Evolutionary conservation across 2,888 invertebrate species (phyloP), one percentile per base, ranked within the genome.

Genomic region (Polyommatus iphigenia): DNA sequence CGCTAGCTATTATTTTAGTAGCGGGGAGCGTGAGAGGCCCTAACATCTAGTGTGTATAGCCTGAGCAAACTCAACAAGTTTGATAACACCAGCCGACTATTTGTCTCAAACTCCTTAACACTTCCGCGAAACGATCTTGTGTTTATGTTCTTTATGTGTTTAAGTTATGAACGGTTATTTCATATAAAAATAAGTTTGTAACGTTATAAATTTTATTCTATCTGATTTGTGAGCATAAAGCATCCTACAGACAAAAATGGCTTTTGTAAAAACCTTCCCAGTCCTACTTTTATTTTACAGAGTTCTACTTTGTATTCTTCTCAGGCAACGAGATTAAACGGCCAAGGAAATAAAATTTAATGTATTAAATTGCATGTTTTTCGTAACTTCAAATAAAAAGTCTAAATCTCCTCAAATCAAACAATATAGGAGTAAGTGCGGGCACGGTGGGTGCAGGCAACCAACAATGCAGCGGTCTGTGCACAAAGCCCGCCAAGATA

Each of bases 401-500:
- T 71, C 79, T 77, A 78, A 71, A 77, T 76, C 75, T 73, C 62
- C 76, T 71, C 71, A 78, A 78, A 76, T 78, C 80, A 88, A 87
- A 88, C 89, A 89, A 87, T 87, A 87, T 85, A 32, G 72, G 72
- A 72, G 77, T 78, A 73, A 73, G 72, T 72, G 71, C 54, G 77
- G 84, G 84, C 79, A 84, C 83, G 85, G 83, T 81, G 85, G 85
- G 83, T 87, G 88, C 87, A 76, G 84, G 85, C 87, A 85, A 82
- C 86, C 87, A 86, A 90, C 89, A 91, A 90, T 89, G 89, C 82
- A 75, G 86, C 87, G 86, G 86, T 85, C 87, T 84, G 83, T 87
- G 86, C 88, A 91, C 89, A 91, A 91, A 91, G 90, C 89, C 87
- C 85, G 85, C 87, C 90, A 88, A 91, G 91, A 92, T 93, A 92